Percentiles rank a stretch among this genome's conserved stretches.
Conservation (phyloP, 2,888 invertebrate species). For the Odontomyia ornata region DNA sequence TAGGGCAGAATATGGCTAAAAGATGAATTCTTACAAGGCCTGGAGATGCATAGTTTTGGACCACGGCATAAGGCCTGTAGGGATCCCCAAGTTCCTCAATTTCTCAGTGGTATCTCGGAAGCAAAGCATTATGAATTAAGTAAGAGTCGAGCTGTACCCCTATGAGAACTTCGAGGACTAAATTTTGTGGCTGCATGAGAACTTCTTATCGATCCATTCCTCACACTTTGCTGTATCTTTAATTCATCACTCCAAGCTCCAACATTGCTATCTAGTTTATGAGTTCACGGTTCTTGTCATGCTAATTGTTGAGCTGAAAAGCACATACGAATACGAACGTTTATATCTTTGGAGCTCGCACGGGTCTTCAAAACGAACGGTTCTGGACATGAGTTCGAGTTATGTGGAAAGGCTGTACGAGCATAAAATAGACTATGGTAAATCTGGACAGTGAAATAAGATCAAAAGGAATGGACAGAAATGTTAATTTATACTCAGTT, state of each 20-base stretch:
- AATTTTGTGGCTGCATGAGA: background rate
- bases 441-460: background rate
- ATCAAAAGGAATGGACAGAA: background rate
- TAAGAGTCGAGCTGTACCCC: no score
- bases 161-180: no score
- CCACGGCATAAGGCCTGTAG: no score
- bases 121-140: no score
- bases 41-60: no score
- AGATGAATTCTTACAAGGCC: no score
- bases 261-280: constrained; percentile 34
- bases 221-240: background rate
- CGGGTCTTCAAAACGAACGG: constrained; percentile 23
- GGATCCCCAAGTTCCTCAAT: no score
- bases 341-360: background rate
- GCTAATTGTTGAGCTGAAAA: constrained; percentile 37
- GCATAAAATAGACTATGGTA: background rate
- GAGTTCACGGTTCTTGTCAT: constrained; percentile 38
- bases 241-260: background rate
- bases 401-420: background rate
- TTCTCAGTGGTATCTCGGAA: no score
- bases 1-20: no score
- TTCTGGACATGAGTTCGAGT: background rate
- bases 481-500: constrained; percentile 21
- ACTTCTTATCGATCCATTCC: background rate
- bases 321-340: background rate